Evolutionary conservation across 2,797 vertebrate genomes (phyloP).

Genomic region (Oreonectes daqikongensis): DNA sequence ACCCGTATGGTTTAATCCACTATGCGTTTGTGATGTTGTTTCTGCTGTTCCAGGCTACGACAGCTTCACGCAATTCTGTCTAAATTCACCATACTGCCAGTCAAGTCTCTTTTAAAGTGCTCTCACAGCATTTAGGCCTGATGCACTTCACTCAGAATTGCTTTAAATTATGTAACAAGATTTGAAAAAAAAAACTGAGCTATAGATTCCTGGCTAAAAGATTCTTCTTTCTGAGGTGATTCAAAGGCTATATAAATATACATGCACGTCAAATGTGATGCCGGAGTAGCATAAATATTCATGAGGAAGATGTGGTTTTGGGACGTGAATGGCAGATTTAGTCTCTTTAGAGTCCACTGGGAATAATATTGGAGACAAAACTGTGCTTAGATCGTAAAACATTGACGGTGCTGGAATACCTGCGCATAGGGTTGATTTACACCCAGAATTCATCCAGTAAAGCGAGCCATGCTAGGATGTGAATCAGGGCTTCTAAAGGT

Average conservation of each 20-base stretch:
- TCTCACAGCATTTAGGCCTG: slow-evolving; percentile 17
- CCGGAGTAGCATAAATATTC: slow-evolving; percentile 46
- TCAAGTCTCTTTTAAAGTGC: slow-evolving; percentile 31
- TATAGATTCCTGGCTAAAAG: slow-evolving; percentile 27
- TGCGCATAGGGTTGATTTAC: slow-evolving; percentile 21
- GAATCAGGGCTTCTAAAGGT: not conserved
- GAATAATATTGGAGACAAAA: slow-evolving; percentile 39
- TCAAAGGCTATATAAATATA: slow-evolving; percentile 43
- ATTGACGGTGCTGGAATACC: slow-evolving; percentile 18
- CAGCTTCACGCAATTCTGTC: not conserved
- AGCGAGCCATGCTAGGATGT: too few relatives aligned
- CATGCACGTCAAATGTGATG: slow-evolving; percentile 46
- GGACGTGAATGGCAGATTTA: slow-evolving; percentile 8
- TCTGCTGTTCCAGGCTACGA: not conserved
- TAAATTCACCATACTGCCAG: not conserved
- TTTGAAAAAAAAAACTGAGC: slow-evolving; percentile 49
- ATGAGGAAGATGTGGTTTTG: slow-evolving; percentile 16
- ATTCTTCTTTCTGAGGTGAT: slow-evolving; percentile 32
- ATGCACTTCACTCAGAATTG: slow-evolving; percentile 55
- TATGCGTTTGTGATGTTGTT: not conserved
- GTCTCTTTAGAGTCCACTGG: slow-evolving; percentile 14
- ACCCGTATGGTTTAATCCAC: not conserved
- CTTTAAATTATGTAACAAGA: slow-evolving; percentile 63
- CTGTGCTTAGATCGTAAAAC: slow-evolving; percentile 27
- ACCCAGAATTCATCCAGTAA: not conserved